Percentiles rank a stretch among this genome's conserved stretches.
These are phyloP conservation scores for Polydrusus cervinus DNA, from an alignment of 2,888 invertebrate species.

Conservation along the genomic window DNA sequence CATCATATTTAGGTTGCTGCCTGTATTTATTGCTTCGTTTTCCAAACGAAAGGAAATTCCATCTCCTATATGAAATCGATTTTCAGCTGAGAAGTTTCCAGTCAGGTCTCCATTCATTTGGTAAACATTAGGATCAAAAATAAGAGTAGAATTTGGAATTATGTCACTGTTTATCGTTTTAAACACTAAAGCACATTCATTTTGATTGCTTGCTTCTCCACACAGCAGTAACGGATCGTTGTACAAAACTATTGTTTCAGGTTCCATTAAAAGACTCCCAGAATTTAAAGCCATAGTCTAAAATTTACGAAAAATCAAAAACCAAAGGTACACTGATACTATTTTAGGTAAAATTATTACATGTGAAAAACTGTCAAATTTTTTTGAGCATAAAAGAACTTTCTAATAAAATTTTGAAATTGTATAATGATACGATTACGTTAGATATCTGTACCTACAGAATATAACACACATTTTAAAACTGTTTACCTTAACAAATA, in stretches of 20 bases:
- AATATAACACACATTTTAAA: slow-evolving; percentile 7
- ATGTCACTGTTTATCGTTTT: slow-evolving; percentile 39
- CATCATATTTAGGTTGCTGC: slow-evolving; percentile 20
- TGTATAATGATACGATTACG: too few species aligned
- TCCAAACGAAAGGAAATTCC: slow-evolving; percentile 15
- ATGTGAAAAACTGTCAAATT: slow-evolving; percentile 13
- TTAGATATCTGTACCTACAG: too few species aligned
- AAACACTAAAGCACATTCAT: slow-evolving; percentile 28
- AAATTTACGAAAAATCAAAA: slow-evolving; percentile 7
- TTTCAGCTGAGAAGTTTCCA: slow-evolving; percentile 7
- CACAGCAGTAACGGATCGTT: slow-evolving; percentile 37
- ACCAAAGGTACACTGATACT: slow-evolving; percentile 15
- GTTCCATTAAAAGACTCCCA: slow-evolving; percentile 29
- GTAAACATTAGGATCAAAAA: slow-evolving; percentile 29
- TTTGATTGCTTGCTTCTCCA: slow-evolving; percentile 16
- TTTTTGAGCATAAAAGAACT: neutral
- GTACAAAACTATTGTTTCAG: slow-evolving; percentile 30
- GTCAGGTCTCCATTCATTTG: slow-evolving; percentile 7
- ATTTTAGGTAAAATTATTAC: neutral
- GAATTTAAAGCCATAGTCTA: slow-evolving; percentile 21
- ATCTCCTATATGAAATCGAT: slow-evolving; percentile 11
- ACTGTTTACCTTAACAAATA: slow-evolving; percentile 3
- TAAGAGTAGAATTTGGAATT: slow-evolving; percentile 26
- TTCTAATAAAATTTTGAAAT: slow-evolving; percentile 1
- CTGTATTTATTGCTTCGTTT: slow-evolving; percentile 10